Evolutionary conservation across 1,140 invertebrate genomes (phyloP).

Genomic region (Gonatopus flavifemur): DNA sequence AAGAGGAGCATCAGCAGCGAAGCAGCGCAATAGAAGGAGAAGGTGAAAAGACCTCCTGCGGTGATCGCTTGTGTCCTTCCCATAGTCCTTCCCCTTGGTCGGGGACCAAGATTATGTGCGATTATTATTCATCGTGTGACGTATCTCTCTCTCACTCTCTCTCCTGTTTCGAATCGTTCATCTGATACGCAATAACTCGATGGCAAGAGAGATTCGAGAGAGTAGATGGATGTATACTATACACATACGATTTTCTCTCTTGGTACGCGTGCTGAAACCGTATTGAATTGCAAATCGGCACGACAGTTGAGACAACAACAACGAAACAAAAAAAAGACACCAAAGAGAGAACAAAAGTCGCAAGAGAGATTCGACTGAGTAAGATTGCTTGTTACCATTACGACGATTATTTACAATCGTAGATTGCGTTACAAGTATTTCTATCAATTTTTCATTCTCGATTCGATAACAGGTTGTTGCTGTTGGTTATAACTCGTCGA

Average conservation of each 20-base stretch:
- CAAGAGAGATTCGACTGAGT: too few species aligned
- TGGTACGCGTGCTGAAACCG: slow-evolving; percentile 14
- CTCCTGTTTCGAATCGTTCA: not conserved
- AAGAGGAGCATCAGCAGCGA: not conserved
- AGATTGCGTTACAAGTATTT: too few species aligned
- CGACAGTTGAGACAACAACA: too few species aligned
- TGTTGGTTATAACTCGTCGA: too few species aligned
- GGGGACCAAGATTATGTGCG: slow-evolving; percentile 28
- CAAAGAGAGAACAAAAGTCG: too few species aligned
- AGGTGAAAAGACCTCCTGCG: too few species aligned
- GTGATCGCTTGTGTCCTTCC: not conserved
- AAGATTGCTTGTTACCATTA: too few species aligned
- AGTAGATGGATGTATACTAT: not conserved
- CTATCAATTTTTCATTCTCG: too few species aligned
- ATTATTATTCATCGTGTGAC: slow-evolving; percentile 57
- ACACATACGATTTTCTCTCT: slow-evolving; percentile 2
- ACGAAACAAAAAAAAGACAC: too few species aligned
- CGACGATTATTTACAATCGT: too few species aligned
- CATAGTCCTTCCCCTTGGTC: slow-evolving; percentile 4
- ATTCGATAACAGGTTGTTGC: too few species aligned
- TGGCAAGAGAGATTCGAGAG: slow-evolving; percentile 9
- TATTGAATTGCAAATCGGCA: slow-evolving; percentile 43
- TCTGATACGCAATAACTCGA: slow-evolving; percentile 7
- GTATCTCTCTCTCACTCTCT: slow-evolving; percentile 29
- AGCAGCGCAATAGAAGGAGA: slow-evolving; percentile 21